Evolutionary conservation across 2,113 vertebrate species (phyloP), one percentile per base, ranked within the genome.

Genomic region (Corythaeola cristata): DNA sequence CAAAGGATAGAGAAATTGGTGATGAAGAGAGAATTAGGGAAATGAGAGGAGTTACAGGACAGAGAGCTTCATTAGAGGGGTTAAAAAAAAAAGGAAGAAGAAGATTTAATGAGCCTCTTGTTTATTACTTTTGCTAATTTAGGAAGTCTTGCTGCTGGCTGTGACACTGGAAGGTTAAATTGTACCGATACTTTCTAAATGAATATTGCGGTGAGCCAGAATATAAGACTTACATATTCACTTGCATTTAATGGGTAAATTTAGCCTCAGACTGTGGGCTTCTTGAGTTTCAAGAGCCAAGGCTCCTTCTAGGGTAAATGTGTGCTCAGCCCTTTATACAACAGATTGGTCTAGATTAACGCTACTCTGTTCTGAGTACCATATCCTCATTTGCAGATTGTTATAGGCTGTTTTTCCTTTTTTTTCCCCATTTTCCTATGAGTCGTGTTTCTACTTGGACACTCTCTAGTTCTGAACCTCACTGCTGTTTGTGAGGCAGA

Each of bases 121-220:
- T 95, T 97, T 97, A 93, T 96, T 92, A 79, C 91, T 95, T 96
- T 72, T 89, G 85, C 91, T 97, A 96, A 96, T 96, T 96, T 91
- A 76, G 73, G 84, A 84, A 97, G 74, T 82, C 81, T 96, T 94
- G 81, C 93, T 94, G 81, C 87, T 79, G 87, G 74, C 94, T 95
- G 81, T 91, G 91, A 69, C 85, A 91, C 66, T 85, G 74, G 45
- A 89, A 97, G 93, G 94, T 95, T 96, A 95, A 95, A 91, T 85
- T 82, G 74, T 85, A 89, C 66, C 91, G 81, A 66, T 28, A 47
- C 7, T 89, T 96, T 87, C 47, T 71, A 91, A 91, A 92, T 92
- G 13, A 75, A 69, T 87, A 78, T 68, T 89, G 44, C 58, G 74
- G 44, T 56, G n/a, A 79, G n/a, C 39, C 47, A 85, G 89, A 90